Conservation (phyloP, 1,140 invertebrate species). For the Stegodyphus dumicola region DNA sequence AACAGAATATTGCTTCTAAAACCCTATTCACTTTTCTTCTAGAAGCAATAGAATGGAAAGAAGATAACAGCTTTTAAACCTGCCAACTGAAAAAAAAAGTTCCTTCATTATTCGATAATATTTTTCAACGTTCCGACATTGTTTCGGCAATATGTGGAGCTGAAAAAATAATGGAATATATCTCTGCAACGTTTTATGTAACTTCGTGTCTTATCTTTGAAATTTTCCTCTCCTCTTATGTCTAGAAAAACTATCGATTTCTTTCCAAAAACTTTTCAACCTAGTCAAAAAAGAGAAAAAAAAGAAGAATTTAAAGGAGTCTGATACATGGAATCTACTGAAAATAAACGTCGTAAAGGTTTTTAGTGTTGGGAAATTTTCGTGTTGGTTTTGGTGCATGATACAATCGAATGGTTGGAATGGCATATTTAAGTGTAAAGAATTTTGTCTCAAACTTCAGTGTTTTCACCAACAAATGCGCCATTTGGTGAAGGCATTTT, state of each 20-base stretch:
- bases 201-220: conserved; percentile 30
- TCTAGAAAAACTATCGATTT: conserved; percentile 39
- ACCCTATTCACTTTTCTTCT: no score
- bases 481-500: neutral
- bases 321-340: conserved; percentile 30
- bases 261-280: conserved; percentile 42
- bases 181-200: conserved; percentile 36
- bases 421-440: neutral
- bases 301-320: conserved; percentile 29
- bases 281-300: neutral
- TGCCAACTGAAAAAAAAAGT: neutral
- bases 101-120: conserved; percentile 3
- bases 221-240: conserved; percentile 27
- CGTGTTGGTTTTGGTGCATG: conserved; percentile 4
- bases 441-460: neutral
- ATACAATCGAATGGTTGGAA: conserved; percentile 44
- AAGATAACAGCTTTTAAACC: no score
- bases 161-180: conserved; percentile 26
- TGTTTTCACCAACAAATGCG: neutral
- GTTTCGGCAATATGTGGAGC: conserved; percentile 10
- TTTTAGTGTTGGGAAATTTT: conserved; percentile 49
- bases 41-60: no score
- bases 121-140: conserved; percentile 32
- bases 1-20: no score
- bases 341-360: conserved; percentile 12